Base-by-base conservation (phyloP, 2,888 invertebrate genomes). In the Anorthoa munda region DNA sequence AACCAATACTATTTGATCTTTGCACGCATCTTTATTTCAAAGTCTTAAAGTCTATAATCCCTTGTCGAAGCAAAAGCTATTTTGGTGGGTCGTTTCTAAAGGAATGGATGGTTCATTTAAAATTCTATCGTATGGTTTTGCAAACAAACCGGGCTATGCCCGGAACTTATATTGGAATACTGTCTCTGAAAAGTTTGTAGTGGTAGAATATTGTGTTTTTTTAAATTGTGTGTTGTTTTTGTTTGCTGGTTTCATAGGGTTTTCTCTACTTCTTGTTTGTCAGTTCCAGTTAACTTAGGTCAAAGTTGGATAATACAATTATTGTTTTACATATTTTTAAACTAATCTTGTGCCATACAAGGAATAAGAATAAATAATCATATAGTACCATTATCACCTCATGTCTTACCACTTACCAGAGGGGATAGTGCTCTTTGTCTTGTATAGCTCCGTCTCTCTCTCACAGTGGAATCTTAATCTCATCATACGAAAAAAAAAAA, bases 71-170 rank as follows among this genome's bases (percentile, higher is more conserved):
- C 4, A 23, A 15, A 53, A n/a, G 63, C n/a, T 72, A 70, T 67
- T 50, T 71, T 70, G 51, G 74, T 55, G 39, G 48, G 45, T 31
- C 53, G 46, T 60, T 77, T 83, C 74, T 66, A 86, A 81, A 84
- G 81, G 88, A 82, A 82, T 83, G 80, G 79, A 77, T 39, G 74
- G 75, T 81, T 80, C 87, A 78, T 88, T 87, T 88, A 87, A 88
- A 88, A 88, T 88, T 87, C 87, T 86, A 85, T 88, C 83, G 81
- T 83, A 83, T 75, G 82, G 83, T 75, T 77, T 77, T 70, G 77
- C 72, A 77, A 77, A 84, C 71, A 85, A 61, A 65, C 74, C 4
- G 60, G 58, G 67, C 78, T 82, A 80, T 80, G 82, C 72, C 51
- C 21, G 80, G 82, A 72, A 80, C 78, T 79, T 83, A 61, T 85